A percentile compares a stretch with the other conserved stretches of the same genome.
These are phyloP conservation scores for Eupithecia vulgata DNA, from an alignment of 2,888 invertebrate species.

Conservation along the genomic window DNA sequence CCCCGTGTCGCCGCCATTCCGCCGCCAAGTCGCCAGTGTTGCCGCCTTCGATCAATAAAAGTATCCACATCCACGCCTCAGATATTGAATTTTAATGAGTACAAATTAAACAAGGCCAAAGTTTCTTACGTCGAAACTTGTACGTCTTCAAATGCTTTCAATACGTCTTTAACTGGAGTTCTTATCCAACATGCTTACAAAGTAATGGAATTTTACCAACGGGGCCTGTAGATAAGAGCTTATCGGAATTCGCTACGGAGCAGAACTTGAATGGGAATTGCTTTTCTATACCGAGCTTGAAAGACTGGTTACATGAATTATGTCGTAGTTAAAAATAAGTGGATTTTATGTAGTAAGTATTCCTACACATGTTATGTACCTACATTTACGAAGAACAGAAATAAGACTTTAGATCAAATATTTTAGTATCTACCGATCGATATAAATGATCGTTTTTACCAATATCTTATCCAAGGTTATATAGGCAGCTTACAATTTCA, in stretches of 20 bases:
- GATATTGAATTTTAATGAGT: conserved; percentile 72
- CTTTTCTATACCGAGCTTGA: not conserved
- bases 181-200: conserved; percentile 57
- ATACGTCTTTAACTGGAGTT: conserved; percentile 60
- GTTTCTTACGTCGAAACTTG: conserved; percentile 53
- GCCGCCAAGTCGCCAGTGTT: conserved; percentile 51
- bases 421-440: not conserved
- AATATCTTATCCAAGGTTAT: not conserved
- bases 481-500: not conserved
- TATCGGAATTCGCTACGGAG: conserved; percentile 4
- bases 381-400: not conserved
- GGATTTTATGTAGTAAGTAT: not conserved
- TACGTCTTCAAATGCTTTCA: conserved; percentile 55
- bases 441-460: not conserved
- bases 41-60: conserved; percentile 60
- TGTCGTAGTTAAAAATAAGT: not conserved
- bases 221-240: conserved; percentile 28
- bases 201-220: conserved; percentile 58
- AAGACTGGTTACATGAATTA: not conserved
- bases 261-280: conserved; percentile 4
- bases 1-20: conserved; percentile 39
- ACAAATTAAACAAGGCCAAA: conserved; percentile 60
- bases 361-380: not conserved
- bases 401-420: not conserved
- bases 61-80: conserved; percentile 4